These are phyloP conservation scores for Platypus cylindrus DNA, from an alignment of 2,888 invertebrate species.

Conservation along the genomic window DNA sequence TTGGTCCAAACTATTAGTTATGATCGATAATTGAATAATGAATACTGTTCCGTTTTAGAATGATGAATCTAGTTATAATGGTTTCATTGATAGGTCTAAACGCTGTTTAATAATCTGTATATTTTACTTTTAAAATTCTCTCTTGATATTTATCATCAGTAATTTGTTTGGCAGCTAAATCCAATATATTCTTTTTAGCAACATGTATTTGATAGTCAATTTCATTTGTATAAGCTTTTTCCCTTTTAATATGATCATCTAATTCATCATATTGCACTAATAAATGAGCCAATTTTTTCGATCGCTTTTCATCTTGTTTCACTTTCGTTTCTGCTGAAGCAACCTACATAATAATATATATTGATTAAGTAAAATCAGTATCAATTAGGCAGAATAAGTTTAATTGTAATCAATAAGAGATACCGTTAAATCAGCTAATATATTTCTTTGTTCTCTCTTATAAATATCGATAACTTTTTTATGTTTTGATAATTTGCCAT, in stretches of 20 bases:
- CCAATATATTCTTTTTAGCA: slow-evolving; percentile 19
- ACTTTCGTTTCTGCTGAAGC: slow-evolving; percentile 44
- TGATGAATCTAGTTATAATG: too few relatives aligned
- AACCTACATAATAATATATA: slow-evolving; percentile 25
- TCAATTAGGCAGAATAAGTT: too few relatives aligned
- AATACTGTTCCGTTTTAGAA: too few relatives aligned
- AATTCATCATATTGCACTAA: slow-evolving; percentile 44
- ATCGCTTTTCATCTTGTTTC: slow-evolving; percentile 40
- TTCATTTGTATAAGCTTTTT: slow-evolving; percentile 35
- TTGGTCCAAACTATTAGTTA: too few relatives aligned
- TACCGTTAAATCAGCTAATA: slow-evolving; percentile 45
- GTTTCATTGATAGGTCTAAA: too few relatives aligned
- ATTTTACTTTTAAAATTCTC: slow-evolving; percentile 32
- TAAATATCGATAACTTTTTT: slow-evolving; percentile 47
- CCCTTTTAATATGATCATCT: slow-evolving; percentile 26
- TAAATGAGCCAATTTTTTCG: slow-evolving; percentile 40
- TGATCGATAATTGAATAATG: too few relatives aligned
- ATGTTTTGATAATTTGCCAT: slow-evolving; percentile 44
- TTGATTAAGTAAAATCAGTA: neutral
- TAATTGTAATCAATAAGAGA: neutral
- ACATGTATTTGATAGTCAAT: slow-evolving; percentile 39
- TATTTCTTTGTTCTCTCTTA: slow-evolving; percentile 49
- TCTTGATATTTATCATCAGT: slow-evolving; percentile 39
- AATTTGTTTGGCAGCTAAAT: slow-evolving; percentile 21
- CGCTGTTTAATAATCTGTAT: too few relatives aligned